These are phyloP conservation scores for Chrysaora quinquecirrha DNA, from an alignment of 30 jellyfish, hydroid and myxozoan species.

Conservation along the genomic window DNA sequence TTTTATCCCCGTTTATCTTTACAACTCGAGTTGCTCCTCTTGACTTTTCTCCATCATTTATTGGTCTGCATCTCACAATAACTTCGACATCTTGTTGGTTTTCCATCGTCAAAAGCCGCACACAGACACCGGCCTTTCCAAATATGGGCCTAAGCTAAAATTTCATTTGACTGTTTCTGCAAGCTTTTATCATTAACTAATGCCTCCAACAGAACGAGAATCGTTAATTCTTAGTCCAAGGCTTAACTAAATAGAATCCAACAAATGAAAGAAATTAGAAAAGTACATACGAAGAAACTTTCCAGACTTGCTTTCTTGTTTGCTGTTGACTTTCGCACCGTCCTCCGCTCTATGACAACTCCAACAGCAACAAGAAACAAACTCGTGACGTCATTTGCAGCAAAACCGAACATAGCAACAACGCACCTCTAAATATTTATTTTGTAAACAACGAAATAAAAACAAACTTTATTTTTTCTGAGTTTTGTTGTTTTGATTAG, in stretches of 20 bases:
- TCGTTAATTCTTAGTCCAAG: too few relatives aligned
- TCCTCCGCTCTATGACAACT: neutral
- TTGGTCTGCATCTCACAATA: slow-evolving; percentile 54
- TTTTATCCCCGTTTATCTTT: slow-evolving; percentile 84
- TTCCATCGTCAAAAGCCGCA: neutral
- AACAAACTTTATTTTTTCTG: too few relatives aligned
- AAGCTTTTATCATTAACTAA: too few relatives aligned
- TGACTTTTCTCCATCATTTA: slow-evolving; percentile 71
- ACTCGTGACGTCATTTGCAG: slow-evolving; percentile 12
- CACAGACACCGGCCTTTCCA: neutral
- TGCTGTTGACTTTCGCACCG: neutral
- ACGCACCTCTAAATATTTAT: too few relatives aligned
- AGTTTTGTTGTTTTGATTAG: too few relatives aligned
- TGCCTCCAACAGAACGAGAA: too few relatives aligned
- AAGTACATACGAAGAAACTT: too few relatives aligned
- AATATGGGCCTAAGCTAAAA: neutral
- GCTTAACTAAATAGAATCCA: too few relatives aligned
- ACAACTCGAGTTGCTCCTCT: slow-evolving; percentile 94
- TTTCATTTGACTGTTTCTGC: neutral
- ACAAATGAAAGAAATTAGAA: neutral
- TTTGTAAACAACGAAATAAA: too few relatives aligned
- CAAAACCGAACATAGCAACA: too few relatives aligned
- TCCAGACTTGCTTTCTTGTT: neutral
- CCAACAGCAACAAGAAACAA: slow-evolving; percentile 18
- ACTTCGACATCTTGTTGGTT: slow-evolving; percentile 58